These are phyloP conservation scores for Ypsolopha sequella DNA, from an alignment of 2,888 invertebrate species.

Conservation along the genomic window DNA sequence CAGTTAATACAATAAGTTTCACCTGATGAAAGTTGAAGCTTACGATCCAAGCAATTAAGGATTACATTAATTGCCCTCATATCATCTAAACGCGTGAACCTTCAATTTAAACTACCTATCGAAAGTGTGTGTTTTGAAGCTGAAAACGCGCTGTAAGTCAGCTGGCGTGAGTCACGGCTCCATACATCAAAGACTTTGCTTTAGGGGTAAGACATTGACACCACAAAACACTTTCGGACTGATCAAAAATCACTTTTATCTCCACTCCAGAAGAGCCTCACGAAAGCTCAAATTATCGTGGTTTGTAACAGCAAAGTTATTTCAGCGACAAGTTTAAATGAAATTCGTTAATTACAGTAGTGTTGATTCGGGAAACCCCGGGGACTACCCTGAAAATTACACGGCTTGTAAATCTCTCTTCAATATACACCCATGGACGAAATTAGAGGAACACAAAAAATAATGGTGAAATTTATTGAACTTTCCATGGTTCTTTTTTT, in stretches of 20 bases:
- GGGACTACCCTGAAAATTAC: conserved; percentile 25
- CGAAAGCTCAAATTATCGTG: too few species aligned
- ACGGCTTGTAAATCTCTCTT: conserved; percentile 34
- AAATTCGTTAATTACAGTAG: conserved; percentile 60
- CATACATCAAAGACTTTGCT: conserved; percentile 38
- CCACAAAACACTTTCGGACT: too few species aligned
- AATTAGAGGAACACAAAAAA: too few species aligned
- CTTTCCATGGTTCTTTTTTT: too few species aligned
- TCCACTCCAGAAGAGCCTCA: too few species aligned
- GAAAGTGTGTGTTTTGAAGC: conserved; percentile 1
- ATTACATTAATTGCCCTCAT: background rate
- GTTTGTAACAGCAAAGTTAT: conserved; percentile 23
- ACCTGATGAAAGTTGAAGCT: too few species aligned
- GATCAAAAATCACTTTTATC: too few species aligned
- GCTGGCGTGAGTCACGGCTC: conserved; percentile 8
- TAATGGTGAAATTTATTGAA: too few species aligned
- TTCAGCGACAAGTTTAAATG: conserved; percentile 51
- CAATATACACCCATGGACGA: too few species aligned
- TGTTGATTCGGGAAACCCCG: conserved; percentile 39
- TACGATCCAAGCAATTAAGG: too few species aligned
- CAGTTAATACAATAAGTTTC: too few species aligned
- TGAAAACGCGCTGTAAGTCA: conserved; percentile 12
- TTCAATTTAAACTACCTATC: conserved; percentile 29
- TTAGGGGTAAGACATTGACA: conserved; percentile 6
- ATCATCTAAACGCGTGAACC: background rate